Evolutionary conservation across 2,797 vertebrate species (phyloP).

Genomic region (Myiotriccus ornatus): DNA sequence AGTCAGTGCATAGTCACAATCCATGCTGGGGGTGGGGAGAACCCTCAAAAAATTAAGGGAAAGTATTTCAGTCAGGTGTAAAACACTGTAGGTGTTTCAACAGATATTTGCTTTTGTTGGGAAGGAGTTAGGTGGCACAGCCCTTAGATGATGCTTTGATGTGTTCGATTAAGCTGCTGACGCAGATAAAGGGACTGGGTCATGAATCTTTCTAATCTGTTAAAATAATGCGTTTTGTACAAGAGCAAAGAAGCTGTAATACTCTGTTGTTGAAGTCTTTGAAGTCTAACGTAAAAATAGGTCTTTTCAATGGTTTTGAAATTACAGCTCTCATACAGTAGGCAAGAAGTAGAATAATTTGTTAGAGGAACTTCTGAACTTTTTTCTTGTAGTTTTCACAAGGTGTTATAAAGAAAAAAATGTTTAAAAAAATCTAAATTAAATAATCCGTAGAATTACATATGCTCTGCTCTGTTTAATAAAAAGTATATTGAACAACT

Average conservation of each 20-base stretch:
- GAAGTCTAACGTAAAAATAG: slow-evolving; percentile 45
- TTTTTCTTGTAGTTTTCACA: slow-evolving; percentile 40
- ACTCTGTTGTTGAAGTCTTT: slow-evolving; percentile 41
- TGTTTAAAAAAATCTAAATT: background rate
- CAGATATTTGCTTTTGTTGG: slow-evolving; percentile 48
- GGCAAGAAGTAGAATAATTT: slow-evolving; percentile 62
- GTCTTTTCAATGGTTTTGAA: slow-evolving; percentile 30
- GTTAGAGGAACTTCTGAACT: slow-evolving; percentile 30
- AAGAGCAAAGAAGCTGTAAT: slow-evolving; percentile 58
- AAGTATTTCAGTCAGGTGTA: background rate
- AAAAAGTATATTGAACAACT: background rate
- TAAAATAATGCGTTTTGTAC: slow-evolving; percentile 59
- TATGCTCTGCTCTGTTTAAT: slow-evolving; percentile 1
- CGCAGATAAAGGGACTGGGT: slow-evolving; percentile 56
- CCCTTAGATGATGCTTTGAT: slow-evolving; percentile 63
- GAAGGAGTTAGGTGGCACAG: slow-evolving; percentile 41
- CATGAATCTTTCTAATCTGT: slow-evolving; percentile 43
- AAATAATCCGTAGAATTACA: background rate
- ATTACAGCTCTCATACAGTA: slow-evolving; percentile 54
- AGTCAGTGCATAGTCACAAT: background rate
- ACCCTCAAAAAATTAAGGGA: background rate
- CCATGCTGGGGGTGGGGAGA: background rate
- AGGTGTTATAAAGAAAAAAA: slow-evolving; percentile 24
- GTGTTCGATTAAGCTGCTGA: slow-evolving; percentile 53
- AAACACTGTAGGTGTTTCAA: slow-evolving; percentile 24